phyloP scores from a whole-genome alignment of 2,797 vertebrate species.

The Amblyopsis hoosieri region DNA sequence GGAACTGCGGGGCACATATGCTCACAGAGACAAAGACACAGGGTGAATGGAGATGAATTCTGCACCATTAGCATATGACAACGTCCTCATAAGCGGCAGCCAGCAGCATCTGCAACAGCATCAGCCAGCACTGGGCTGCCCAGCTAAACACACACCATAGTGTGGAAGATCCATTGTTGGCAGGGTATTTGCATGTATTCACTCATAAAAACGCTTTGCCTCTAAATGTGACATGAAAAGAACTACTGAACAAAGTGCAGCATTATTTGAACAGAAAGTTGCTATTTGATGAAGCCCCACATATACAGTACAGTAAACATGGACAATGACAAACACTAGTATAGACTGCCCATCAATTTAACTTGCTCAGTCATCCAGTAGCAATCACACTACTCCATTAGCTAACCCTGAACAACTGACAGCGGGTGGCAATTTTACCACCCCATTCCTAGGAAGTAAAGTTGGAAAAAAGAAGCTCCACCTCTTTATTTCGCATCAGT shows the following conservation, averaged over 20 bases:
- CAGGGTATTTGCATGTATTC: no score
- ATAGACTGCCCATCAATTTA: no score
- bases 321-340: no score
- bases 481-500: slow-evolving; percentile 4
- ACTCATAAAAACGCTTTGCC: no score
- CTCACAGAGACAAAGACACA: slow-evolving; percentile 1
- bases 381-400: slow-evolving; percentile 60
- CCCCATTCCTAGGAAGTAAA: not conserved
- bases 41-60: slow-evolving; percentile 19
- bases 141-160: slow-evolving; percentile 29
- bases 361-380: slow-evolving; percentile 9
- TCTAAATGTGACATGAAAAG: no score
- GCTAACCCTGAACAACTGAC: slow-evolving; percentile 52
- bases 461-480: slow-evolving; percentile 10
- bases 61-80: slow-evolving; percentile 13
- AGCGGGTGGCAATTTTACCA: slow-evolving; percentile 7
- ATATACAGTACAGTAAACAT: no score
- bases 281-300: no score
- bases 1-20: not conserved
- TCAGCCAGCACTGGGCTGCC: slow-evolving; percentile 25
- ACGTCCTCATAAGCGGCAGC: slow-evolving; percentile 24
- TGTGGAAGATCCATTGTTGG: no score
- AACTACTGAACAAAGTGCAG: no score
- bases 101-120: slow-evolving; percentile 37
- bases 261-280: no score